Evolutionary conservation across 2,797 vertebrate species (phyloP), one percentile per base, ranked within the genome.

Genomic region (Pseudotriccus pelzelni): DNA sequence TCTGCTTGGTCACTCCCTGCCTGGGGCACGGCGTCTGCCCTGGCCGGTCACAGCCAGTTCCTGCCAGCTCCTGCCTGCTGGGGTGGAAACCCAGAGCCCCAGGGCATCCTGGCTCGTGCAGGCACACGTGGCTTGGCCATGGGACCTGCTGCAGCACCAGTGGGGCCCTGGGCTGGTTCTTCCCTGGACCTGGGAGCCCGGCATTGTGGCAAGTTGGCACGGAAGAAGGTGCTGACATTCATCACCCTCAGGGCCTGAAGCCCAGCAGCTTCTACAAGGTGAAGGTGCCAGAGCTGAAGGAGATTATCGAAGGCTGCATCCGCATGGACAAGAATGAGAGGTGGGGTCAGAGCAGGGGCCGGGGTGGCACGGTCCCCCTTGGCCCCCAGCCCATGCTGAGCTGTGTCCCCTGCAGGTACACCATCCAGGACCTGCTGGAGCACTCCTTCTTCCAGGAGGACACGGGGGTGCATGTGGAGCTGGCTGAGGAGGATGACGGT

Each of bases 241-340:
- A 0, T 70, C 4, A 0, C 23, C 53, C 78, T 7, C 97, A 99
- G 99, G 99, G 99, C 59, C 99, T 99, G 64, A 99, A 99, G 97
- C 99, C 99, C 5, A 99, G 99, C 97, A 99, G 99, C 94, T 99
- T 99, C 98, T 98, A 98, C 98, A 99, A 99, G 96, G 99, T 99
- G 95, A 99, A 99, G 97, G 99, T 99, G 83, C 99, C 99, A 0
- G 99, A 99, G 91, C 98, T 99, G 89, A 99, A 99, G 97, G 99
- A 99, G 98, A 99, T 99, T 96, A 99, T 99, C 5, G 99, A 99
- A 94, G 99, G 99, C 94, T 99, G 99, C 96, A 99, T 99, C 87
- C 99, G 98, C 43, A 99, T 98, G 94, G 98, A 99, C 98, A 99
- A 99, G 96, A 99, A 99, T 0, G 98, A 99, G 98, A 98, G 99